Percentiles rank a stretch among this genome's conserved stretches.
Evolutionary conservation across 1,140 invertebrate species (phyloP).

Genomic region (Cotesia glomerata): DNA sequence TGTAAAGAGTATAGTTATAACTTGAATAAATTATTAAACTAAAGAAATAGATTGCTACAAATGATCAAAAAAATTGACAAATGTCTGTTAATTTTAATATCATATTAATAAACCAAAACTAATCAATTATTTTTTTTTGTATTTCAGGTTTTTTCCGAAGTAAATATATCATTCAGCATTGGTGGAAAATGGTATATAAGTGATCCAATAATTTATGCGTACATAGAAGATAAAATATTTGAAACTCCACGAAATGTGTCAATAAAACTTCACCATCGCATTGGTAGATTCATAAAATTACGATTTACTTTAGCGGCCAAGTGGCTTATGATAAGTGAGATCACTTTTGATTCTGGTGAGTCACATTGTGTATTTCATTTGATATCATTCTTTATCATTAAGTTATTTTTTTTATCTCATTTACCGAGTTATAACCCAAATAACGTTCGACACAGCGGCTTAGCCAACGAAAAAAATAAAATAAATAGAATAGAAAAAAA

Average conservation of each 20-base stretch:
- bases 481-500: neutral
- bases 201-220: slow-evolving; percentile 68
- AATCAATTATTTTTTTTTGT: slow-evolving; percentile 29
- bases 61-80: too few relatives aligned
- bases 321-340: slow-evolving; percentile 77
- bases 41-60: too few relatives aligned
- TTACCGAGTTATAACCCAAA: neutral
- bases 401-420: neutral
- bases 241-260: slow-evolving; percentile 71
- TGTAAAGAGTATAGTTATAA: too few relatives aligned
- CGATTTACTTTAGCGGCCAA: slow-evolving; percentile 70
- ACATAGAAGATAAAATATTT: slow-evolving; percentile 70
- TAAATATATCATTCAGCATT: slow-evolving; percentile 72
- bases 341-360: slow-evolving; percentile 69
- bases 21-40: too few relatives aligned
- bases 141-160: slow-evolving; percentile 68
- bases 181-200: slow-evolving; percentile 72
- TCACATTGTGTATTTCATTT: slow-evolving; percentile 24
- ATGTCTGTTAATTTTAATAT: too few relatives aligned
- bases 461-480: neutral
- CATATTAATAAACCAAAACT: neutral
- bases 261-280: slow-evolving; percentile 69
- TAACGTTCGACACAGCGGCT: neutral
- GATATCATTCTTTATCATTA: neutral
- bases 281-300: slow-evolving; percentile 71